Percentiles rank a stretch among this genome's conserved stretches.
Conservation (phyloP, 2,797 vertebrate genomes). For the Pteronotus mesoamericanus region DNA sequence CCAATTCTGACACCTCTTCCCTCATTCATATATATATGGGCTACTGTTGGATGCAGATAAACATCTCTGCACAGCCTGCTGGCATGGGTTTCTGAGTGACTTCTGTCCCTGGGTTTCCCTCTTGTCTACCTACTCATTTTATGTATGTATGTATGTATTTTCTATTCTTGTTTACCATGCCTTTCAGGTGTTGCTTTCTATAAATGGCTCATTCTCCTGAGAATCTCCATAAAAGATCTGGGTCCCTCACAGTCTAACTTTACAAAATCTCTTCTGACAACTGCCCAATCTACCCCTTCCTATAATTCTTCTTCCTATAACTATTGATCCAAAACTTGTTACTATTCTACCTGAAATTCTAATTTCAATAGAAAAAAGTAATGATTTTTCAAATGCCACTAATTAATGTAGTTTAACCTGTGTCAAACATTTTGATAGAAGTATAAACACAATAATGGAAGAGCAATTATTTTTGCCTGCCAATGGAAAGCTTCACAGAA, state of each 20-base stretch:
- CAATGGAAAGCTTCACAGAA: neutral
- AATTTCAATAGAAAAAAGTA: neutral
- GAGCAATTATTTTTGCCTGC: neutral
- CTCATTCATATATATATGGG: neutral
- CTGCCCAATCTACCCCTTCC: neutral
- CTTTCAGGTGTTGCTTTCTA: neutral
- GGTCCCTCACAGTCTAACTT: neutral
- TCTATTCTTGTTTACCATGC: neutral
- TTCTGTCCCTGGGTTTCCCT: neutral
- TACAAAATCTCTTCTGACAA: neutral
- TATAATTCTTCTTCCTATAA: neutral
- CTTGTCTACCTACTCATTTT: neutral
- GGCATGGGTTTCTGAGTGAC: neutral
- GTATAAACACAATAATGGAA: neutral
- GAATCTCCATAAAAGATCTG: neutral
- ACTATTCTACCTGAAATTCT: neutral
- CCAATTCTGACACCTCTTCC: neutral
- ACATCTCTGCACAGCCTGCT: neutral
- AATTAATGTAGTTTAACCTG: neutral
- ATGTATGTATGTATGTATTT: neutral
- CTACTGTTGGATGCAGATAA: neutral
- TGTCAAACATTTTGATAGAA: neutral
- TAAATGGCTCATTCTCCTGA: neutral
- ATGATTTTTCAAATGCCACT: neutral
- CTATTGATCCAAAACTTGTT: neutral